Evolutionary conservation across 23 tunicate species (phyloP), one percentile per base, ranked within the genome.

Genomic region (Halocynthia roretzi): DNA sequence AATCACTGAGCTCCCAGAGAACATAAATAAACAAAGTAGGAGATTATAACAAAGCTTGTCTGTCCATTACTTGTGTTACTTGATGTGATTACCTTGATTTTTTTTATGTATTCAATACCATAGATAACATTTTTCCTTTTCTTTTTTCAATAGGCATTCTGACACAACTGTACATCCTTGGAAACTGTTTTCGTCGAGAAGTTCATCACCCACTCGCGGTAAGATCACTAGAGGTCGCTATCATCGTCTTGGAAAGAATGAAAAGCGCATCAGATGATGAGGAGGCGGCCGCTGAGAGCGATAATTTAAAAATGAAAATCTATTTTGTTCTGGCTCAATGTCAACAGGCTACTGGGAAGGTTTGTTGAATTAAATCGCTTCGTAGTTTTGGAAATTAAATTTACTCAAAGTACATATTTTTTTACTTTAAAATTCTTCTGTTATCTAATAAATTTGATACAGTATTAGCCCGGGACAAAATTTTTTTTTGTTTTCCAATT

Each of bases 121-220:
- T 0, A 0, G 44, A 31, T 31, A 31, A 31, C 44, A 31, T 0
- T 31, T 31, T 31, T 31, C 71, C 22, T 20, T 2, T 17, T 54
- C n/a, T 51, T 53, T 72, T 21, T 10, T 2, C 55, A 5, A 5
- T 56, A 83, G 87, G 61, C 51, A 61, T 76, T 54, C 63, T 83
- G 7, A 83, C 81, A n/a, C 71, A 76, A 20, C 53, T 83, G 56
- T 83, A 83, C 68, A 70, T 83, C 20, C 72, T 83, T 49, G 87
- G 82, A 56, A 64, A 80, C 19, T 66, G 73, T 63, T 67, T 83
- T 0, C 40, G 61, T 10, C 54, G 87, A 52, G 80, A 76, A 6
- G 56, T 74, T 54, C 78, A 74, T 14, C 64, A 54, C 31, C 54
- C 78, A 0, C 78, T 74, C 19, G 78, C 78, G 17, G 52, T 74